Evolutionary conservation across 1,140 invertebrate genomes (phyloP), one percentile per base, ranked within the genome.

Genomic region (Phocides pigmalion): DNA sequence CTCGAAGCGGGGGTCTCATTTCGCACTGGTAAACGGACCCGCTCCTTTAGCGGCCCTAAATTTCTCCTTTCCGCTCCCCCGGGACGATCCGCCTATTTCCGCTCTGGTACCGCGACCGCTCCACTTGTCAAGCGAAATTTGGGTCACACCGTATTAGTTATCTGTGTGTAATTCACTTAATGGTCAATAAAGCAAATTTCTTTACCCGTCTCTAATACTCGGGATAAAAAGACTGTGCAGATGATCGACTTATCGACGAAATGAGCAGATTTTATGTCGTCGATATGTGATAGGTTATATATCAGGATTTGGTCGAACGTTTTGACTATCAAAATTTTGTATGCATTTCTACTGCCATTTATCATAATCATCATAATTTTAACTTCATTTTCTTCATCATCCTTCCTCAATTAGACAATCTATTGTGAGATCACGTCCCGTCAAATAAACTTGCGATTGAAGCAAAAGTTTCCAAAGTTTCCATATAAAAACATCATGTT

Each of bases 121-220:
- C 66, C 75, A 76, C 76, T 79, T 81, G 84, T 80, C 76, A 68
- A 46, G 62, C 70, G 66, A 78, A 81, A 89, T 86, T 81, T 86
- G 79, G 84, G 84, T 89, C 84, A 86, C 76, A 65, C 62, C 74
- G 69, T 81, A 82, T 86, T 84, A 86, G 74, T 82, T 86, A 80
- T 79, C 74, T 76, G 64, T 73, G 71, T 74, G 64, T 72, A 70
- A 79, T 74, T 71, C 74, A 69, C 72, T 75, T 81, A 79, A 74
- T 79, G 63, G 62, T 49, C 68, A 67, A 74, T 73, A 68, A 61
- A 51, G 6, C 32, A 62, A 35, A 59, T 35, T 44, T 25, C 11
- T 20, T 65, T 37, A 42, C 6, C 15, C 19, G 53, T 32, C 19
- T 49, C 12, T 49, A 22, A 22, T 49, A 4, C 46, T 8, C 25